These are phyloP conservation scores for Taeniopygia guttata DNA, from an alignment of 2,797 vertebrate species.

Conservation along the genomic window DNA sequence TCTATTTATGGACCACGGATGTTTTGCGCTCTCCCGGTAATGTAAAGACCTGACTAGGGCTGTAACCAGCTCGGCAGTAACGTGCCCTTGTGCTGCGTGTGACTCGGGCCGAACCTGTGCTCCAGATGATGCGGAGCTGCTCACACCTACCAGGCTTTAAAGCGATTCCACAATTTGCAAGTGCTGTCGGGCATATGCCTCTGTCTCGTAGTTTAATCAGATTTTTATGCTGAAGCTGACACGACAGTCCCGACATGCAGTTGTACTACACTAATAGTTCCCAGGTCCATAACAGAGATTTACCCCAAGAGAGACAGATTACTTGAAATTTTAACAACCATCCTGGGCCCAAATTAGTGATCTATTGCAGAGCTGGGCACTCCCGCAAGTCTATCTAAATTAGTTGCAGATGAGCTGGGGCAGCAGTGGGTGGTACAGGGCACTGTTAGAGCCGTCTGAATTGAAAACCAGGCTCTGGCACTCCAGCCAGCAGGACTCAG, in stretches of 20 bases:
- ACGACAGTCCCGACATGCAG: fast-evolving
- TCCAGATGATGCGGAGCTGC: background rate
- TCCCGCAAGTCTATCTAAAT: background rate
- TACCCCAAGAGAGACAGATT: fast-evolving
- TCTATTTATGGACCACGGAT: fast-evolving
- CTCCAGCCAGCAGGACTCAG: background rate
- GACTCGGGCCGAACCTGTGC: background rate
- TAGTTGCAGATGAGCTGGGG: background rate
- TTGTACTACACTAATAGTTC: too few species aligned
- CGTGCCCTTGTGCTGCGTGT: fast-evolving
- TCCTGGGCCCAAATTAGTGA: background rate
- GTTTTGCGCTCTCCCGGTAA: background rate
- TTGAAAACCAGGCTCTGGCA: fast-evolving
- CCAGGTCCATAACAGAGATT: fast-evolving
- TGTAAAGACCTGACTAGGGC: fast-evolving
- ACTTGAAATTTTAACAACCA: background rate
- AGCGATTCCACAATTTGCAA: fast-evolving
- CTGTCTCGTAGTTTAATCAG: background rate
- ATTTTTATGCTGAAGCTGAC: background rate
- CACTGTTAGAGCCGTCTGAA: background rate
- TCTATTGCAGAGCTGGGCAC: background rate
- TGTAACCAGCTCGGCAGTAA: fast-evolving
- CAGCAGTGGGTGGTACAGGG: background rate
- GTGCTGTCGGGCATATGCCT: fast-evolving
- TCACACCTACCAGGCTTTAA: background rate